Percentiles rank a stretch among this genome's conserved stretches.
phyloP scores from a whole-genome alignment of 2,113 vertebrate genomes.

The Dipodomys stephensi region DNA sequence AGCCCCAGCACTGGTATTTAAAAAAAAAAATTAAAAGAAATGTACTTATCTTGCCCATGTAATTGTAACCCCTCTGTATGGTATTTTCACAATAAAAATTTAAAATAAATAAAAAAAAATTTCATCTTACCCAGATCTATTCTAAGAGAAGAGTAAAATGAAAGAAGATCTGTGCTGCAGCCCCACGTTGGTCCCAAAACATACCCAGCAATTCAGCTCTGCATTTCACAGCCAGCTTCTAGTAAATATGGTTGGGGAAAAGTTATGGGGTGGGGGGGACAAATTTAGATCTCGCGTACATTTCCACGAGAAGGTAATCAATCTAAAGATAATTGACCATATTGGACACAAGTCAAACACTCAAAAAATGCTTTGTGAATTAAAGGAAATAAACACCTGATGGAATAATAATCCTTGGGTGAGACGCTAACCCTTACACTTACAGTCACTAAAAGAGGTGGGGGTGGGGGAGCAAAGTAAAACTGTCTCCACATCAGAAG shows the following conservation, averaged over 20 bases:
- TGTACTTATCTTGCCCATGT: no score
- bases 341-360: neutral
- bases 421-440: neutral
- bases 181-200: neutral
- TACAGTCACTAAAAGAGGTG: neutral
- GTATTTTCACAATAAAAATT: no score
- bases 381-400: neutral
- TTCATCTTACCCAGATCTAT: constrained; percentile 45
- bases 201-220: neutral
- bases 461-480: neutral
- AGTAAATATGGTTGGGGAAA: neutral
- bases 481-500: neutral
- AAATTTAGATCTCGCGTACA: neutral
- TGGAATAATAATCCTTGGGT: neutral
- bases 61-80: no score
- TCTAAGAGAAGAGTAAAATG: constrained; percentile 54
- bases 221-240: neutral
- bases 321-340: neutral
- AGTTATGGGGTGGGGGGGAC: neutral
- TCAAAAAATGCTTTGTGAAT: neutral
- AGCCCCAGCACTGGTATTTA: no score
- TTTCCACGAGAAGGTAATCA: neutral
- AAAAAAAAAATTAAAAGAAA: no score
- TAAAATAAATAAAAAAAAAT: no score
- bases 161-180: constrained; percentile 57